A percentile compares a stretch with the other conserved stretches of the same genome.
Conservation (phyloP, 2,113 vertebrate species). For the Salvelinus alpinus region DNA sequence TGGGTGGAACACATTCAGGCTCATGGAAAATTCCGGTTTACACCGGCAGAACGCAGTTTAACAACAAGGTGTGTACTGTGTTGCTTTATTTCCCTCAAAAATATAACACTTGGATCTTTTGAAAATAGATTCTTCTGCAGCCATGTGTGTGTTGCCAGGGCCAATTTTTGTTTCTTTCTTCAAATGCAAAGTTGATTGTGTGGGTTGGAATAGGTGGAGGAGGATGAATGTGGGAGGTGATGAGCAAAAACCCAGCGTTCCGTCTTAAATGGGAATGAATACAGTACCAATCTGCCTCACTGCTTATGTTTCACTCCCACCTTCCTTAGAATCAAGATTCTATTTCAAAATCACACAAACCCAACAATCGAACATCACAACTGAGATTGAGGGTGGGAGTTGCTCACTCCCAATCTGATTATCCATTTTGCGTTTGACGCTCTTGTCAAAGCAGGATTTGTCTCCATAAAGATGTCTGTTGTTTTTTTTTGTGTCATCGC, state of each 20-base stretch:
- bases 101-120: too few species aligned
- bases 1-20: too few species aligned
- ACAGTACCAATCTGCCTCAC: neutral
- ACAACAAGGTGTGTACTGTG: neutral
- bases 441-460: neutral
- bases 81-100: too few species aligned
- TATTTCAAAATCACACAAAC: neutral
- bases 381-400: neutral
- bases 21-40: too few species aligned
- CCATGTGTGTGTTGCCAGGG: neutral
- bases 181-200: conserved; percentile 1
- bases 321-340: too few species aligned
- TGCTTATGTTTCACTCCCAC: neutral
- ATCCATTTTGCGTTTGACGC: neutral
- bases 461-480: too few species aligned
- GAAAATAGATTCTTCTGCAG: neutral
- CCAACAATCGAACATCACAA: neutral
- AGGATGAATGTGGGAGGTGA: neutral
- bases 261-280: neutral
- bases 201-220: neutral
- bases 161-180: neutral
- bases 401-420: neutral
- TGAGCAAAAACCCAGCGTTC: neutral
- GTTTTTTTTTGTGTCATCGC: too few species aligned
- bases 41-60: too few species aligned